phyloP scores from a whole-genome alignment of 2,888 invertebrate genomes.

The Tineola bisselliella region DNA sequence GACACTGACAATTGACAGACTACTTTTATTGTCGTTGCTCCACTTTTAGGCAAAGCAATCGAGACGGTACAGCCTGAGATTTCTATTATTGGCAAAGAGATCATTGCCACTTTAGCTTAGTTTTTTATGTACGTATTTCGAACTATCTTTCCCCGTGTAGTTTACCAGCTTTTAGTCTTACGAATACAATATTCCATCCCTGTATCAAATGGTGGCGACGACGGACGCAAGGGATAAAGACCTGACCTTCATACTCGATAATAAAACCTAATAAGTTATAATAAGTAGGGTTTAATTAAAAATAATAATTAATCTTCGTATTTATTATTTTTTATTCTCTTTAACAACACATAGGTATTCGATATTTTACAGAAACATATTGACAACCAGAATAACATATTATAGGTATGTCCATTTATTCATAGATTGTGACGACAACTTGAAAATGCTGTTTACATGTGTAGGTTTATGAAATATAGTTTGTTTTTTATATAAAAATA shows the following conservation, averaged over 20 bases:
- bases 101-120: no score
- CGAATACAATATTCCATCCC: no score
- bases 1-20: background rate
- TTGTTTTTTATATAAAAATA: background rate
- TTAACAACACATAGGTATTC: constrained; percentile 66
- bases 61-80: background rate
- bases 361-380: constrained; percentile 70
- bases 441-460: background rate
- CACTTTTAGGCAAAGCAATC: background rate
- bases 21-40: background rate
- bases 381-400: constrained; percentile 66
- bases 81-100: no score
- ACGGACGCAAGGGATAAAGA: no score
- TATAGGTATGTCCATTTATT: background rate
- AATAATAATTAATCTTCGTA: constrained; percentile 37
- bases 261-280: no score
- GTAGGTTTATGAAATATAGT: background rate
- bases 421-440: background rate
- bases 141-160: no score
- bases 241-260: no score
- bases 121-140: no score
- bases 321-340: constrained; percentile 67
- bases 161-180: no score
- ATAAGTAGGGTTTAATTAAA: background rate
- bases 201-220: no score